Conservation (phyloP, 1,140 invertebrate species). For the Nasonia longicornis region DNA sequence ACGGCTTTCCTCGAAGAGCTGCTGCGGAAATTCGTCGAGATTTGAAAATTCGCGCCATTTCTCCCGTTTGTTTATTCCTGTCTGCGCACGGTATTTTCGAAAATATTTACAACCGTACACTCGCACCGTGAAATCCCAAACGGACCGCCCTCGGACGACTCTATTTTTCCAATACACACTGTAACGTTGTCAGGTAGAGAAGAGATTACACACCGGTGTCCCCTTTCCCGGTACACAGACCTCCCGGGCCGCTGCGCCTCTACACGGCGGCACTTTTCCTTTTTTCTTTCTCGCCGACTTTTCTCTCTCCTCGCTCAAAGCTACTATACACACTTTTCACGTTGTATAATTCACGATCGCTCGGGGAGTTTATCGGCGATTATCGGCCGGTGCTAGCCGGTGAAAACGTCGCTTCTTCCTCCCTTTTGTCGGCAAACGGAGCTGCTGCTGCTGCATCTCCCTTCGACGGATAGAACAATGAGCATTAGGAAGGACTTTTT, state of each 20-base stretch:
- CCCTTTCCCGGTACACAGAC: background rate
- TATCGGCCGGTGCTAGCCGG: background rate
- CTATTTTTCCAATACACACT: slow-evolving; percentile 17
- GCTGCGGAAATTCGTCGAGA: background rate
- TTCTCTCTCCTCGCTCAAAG: background rate
- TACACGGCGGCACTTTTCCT: slow-evolving; percentile 36
- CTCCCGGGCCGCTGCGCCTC: slow-evolving; percentile 2
- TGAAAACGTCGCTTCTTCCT: background rate
- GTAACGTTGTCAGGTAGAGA: background rate
- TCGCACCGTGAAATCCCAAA: slow-evolving; percentile 20
- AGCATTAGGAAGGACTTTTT: background rate
- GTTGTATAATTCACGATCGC: background rate
- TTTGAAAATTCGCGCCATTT: too few species aligned
- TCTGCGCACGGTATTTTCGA: background rate
- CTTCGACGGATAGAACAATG: background rate
- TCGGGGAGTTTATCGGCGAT: slow-evolving; percentile 20
- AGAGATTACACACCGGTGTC: background rate
- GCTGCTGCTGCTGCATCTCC: too few species aligned
- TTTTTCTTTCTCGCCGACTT: slow-evolving; percentile 48
- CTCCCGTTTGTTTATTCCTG: background rate
- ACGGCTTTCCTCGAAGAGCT: background rate
- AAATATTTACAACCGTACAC: slow-evolving; percentile 10
- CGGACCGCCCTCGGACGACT: background rate
- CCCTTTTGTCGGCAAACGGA: background rate
- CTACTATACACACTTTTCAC: background rate